Evolutionary conservation across 2,888 invertebrate species (phyloP), one percentile per base, ranked within the genome.

Genomic region (Drosophila formosana): DNA sequence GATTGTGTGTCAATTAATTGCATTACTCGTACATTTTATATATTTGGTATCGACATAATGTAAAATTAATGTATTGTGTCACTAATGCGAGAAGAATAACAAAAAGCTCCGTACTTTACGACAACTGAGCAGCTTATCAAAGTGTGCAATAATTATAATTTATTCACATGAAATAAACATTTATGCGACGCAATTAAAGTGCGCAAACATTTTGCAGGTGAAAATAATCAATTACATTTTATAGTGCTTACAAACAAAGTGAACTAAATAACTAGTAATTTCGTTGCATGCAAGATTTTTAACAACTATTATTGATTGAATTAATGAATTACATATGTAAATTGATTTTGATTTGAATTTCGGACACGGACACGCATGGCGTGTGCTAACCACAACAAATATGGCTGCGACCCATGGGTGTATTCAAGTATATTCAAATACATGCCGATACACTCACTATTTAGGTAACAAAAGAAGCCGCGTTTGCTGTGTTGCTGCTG

Each of bases 1-100:
- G 60, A 67, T 57, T 67, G 57, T 51, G 8, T 65, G 78, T 56
- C 65, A 68, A 78, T 75, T 65, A 64, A 68, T 43, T 73, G 56
- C 62, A 62, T 72, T 66, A 9, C 51, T 37, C 30, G 72, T 60
- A 41, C 60, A 75, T 43, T 46, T 18, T 43, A 18, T 57, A 53
- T 53, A 61, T 65, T 61, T 51, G 64, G 46, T 60, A 28, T 28
- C 25, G 51, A 45, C 26, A 57, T 46, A 73, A 69, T 76, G 63
- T 53, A 57, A 76, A 75, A 70, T 66, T 34, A 52, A 28, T 66
- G 62, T 56, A 51, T 55, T 68, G 52, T 77, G 63, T 57, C 51
- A 72, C 37, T 34, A 53, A 30, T 8, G 18, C 34, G 45, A 39
- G n/a, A 13, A 8, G 9, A 11, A 47, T 41, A 34, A 4, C 37